Evolutionary conservation across 2,113 vertebrate species (phyloP), one percentile per base, ranked within the genome.

Genomic region (Zosterops pallidus): DNA sequence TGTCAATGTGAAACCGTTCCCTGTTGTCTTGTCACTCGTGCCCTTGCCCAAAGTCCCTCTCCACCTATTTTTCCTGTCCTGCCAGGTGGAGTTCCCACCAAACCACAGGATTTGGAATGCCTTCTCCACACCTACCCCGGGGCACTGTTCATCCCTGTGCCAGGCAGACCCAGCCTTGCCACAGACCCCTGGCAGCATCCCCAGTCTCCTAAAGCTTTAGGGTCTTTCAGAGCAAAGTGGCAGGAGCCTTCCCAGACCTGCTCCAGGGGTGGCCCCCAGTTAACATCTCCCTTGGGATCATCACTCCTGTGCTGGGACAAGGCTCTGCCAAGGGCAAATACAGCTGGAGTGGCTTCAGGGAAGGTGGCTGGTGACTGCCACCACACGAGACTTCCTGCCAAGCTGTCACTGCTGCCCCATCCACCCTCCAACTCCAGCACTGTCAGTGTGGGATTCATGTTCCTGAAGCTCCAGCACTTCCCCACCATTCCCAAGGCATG

Each of bases 371-470:
- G 37, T 22, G 49, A 24, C 18, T 19, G 42, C 59, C 46, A 33
- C 31, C 44, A 11, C 18, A 23, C 0, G 0, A 70, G 22, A 57
- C 44, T 46, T 59, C 18, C 39, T 3, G 5, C 41, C 37, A 39
- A 53, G 64, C 50, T 50, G 56, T 25, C 35, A 6, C n/a, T 35
- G 17, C 39, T 1, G 1, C 55, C 71, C 49, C 17, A 37, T 12
- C 55, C 49, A 69, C 15, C 19, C 55, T 67, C 33, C 29, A 65
- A 0, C 47, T 6, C 6, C 11, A 89, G 67, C 52, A 28, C 42
- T 3, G 5, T 5, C 55, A 35, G 10, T 0, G 0, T 11, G 20
- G 41, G 20, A 21, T 20, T 53, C 13, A 0, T 0, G 8, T 49
- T 75, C 23, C 56, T 52, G 11, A 9, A 35, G 37, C 24, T 9